Evolutionary conservation across 2,113 vertebrate genomes (phyloP).

Genomic region (Urocolius indicus): DNA sequence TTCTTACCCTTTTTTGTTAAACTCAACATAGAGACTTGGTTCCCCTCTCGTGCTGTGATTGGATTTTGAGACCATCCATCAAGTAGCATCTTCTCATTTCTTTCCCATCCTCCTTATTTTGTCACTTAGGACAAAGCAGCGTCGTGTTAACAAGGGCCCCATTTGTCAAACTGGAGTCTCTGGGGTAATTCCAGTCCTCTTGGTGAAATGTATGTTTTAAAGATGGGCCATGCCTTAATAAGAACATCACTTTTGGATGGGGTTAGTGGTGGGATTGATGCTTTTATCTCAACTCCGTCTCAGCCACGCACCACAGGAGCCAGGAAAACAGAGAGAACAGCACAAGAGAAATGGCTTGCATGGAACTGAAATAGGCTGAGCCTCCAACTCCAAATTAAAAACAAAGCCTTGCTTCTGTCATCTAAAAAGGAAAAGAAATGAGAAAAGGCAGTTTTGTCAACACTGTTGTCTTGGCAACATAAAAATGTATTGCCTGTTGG

Average conservation of each 20-base stretch:
- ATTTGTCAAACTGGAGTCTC: conserved; percentile 23
- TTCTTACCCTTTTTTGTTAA: not conserved
- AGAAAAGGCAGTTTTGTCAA: not conserved
- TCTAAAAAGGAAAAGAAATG: not conserved
- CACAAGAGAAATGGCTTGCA: not conserved
- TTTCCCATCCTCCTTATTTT: conserved; percentile 40
- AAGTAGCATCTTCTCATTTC: conserved; percentile 47
- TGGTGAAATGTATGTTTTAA: conserved; percentile 18
- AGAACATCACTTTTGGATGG: conserved; percentile 19
- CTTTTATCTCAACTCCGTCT: conserved; percentile 5
- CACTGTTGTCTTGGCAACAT: conserved; percentile 52
- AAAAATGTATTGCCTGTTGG: not conserved
- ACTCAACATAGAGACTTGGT: not conserved
- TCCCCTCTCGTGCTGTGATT: not conserved
- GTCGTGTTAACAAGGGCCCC: not conserved
- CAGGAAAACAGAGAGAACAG: not conserved
- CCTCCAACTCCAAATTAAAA: conserved; percentile 40
- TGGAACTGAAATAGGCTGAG: conserved; percentile 18
- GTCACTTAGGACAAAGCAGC: conserved; percentile 12
- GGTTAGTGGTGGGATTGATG: not conserved
- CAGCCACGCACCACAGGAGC: not conserved
- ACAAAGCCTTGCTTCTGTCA: not conserved
- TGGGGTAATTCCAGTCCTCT: conserved; percentile 11
- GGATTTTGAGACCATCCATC: conserved; percentile 51
- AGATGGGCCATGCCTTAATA: conserved; percentile 36